Base-by-base conservation (phyloP, 2,888 invertebrate species). In the Nomada ferruginata region DNA sequence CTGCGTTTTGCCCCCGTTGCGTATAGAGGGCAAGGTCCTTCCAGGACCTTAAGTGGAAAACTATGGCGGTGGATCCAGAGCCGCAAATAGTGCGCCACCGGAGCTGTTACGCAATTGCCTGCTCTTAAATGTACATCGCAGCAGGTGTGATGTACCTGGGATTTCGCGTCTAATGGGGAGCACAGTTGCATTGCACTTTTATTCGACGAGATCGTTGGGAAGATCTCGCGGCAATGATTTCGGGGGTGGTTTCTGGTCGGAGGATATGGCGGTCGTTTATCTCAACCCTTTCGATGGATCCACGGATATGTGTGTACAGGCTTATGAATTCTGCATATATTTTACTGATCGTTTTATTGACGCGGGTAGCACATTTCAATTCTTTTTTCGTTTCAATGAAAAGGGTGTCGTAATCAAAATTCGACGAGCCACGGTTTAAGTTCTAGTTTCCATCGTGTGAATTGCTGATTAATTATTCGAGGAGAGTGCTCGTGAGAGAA, bases 21-120 rank as follows among this genome's bases (percentile, higher is more conserved):
- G 63, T 82, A 91, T 91, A 83, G 88, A 78, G 91, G 87, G 89
- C 91, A 90, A 91, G 91, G 91, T 85, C 76, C 73, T 73, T 50
- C 59, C 55, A 50, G 75, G 72, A 77, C 80, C 83, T 85, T 80
- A 68, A 61, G 66, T 26, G 73, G 77, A 75, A 23, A 73, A 61
- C 23, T 18, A 36, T n/a, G 26, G 36, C n/a, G 42, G 52, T 26
- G 60, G 71, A 50, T 44, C 65, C 36, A 61, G 26, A 65, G 65
- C 59, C 71, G 70, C 68, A 71, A 78, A 82, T 75, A 72, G 77
- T 52, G 23, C 82, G 50, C 61, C 53, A 44, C n/a, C 18, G n/a
- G 26, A 29, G 70, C 59, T 11, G 55, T 81, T 80, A 20, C 81
- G 82, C 23, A 82, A 82, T 26, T 9, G n/a, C 15, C 50, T 66